A percentile compares a stretch with the other conserved stretches of the same genome.
These are phyloP conservation scores for Oxytorus armatus DNA, from an alignment of 2,888 invertebrate genomes.

Conservation along the genomic window DNA sequence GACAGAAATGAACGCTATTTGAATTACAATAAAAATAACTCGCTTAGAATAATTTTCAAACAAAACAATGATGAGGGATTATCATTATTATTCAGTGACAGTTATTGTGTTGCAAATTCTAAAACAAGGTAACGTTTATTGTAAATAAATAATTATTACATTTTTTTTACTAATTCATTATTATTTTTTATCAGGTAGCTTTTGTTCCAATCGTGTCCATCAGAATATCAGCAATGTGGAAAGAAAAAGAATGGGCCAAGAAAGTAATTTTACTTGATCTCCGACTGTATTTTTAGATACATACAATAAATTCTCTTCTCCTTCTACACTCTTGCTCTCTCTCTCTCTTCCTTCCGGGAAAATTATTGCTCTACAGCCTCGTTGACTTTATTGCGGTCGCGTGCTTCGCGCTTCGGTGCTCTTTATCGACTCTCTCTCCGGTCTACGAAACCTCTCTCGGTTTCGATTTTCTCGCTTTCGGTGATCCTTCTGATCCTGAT, in stretches of 20 bases:
- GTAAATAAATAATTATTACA: too few relatives aligned
- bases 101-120: too few relatives aligned
- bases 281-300: conserved; percentile 20
- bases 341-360: conserved; percentile 8
- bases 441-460: conserved; percentile 21
- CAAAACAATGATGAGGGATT: background rate
- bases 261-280: background rate
- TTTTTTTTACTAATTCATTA: too few relatives aligned
- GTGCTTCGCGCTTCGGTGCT: conserved; percentile 69
- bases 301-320: conserved; percentile 25
- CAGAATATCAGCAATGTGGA: too few relatives aligned
- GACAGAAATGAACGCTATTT: background rate
- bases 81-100: too few relatives aligned
- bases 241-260: background rate
- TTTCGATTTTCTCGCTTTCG: conserved; percentile 60
- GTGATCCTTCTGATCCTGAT: conserved; percentile 52
- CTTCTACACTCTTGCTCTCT: background rate
- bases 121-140: too few relatives aligned
- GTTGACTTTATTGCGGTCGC: conserved; percentile 70
- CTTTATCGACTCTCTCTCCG: conserved; percentile 64
- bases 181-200: too few relatives aligned
- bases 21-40: background rate
- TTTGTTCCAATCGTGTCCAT: too few relatives aligned
- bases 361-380: conserved; percentile 58
- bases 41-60: conserved; percentile 10